These are phyloP conservation scores for Platyscapa corneri DNA, from an alignment of 1,140 invertebrate genomes.

Conservation along the genomic window DNA sequence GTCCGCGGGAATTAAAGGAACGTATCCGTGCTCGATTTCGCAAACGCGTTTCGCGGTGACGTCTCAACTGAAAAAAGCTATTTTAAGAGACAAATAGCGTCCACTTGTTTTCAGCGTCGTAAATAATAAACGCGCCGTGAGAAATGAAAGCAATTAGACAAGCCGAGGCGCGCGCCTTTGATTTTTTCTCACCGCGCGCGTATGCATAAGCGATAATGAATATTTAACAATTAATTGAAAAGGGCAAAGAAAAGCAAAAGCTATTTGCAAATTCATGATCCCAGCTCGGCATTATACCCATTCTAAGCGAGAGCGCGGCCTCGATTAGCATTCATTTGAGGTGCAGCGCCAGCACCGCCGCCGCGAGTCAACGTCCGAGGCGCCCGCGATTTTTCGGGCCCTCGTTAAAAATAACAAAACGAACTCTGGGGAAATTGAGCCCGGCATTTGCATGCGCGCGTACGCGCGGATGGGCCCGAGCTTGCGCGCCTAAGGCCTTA, in stretches of 20 bases:
- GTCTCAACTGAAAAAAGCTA: not conserved
- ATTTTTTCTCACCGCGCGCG: not conserved
- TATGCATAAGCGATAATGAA: not conserved
- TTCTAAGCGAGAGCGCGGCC: not conserved
- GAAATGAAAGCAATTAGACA: constrained; percentile 1
- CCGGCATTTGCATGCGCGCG: constrained; percentile 38
- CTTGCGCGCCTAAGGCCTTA: constrained; percentile 17
- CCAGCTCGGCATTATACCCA: not conserved
- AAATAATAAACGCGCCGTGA: not conserved
- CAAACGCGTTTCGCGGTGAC: not conserved
- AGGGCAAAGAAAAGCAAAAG: not conserved
- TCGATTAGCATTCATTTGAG: constrained; percentile 28
- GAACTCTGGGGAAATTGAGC: not conserved
- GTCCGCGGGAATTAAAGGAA: not conserved
- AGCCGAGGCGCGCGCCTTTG: not conserved
- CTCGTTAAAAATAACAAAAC: constrained; percentile 7
- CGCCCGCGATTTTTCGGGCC: constrained; percentile 40
- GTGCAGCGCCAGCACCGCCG: too few species aligned
- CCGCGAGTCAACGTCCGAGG: too few species aligned
- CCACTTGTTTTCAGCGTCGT: not conserved
- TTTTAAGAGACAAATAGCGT: constrained; percentile 6
- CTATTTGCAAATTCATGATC: constrained; percentile 29
- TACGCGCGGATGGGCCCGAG: not conserved
- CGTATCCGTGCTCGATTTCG: not conserved
- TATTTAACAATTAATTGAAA: constrained; percentile 20